These are phyloP conservation scores for Gallinago stenura DNA, from an alignment of 2,797 vertebrate genomes.

Conservation along the genomic window DNA sequence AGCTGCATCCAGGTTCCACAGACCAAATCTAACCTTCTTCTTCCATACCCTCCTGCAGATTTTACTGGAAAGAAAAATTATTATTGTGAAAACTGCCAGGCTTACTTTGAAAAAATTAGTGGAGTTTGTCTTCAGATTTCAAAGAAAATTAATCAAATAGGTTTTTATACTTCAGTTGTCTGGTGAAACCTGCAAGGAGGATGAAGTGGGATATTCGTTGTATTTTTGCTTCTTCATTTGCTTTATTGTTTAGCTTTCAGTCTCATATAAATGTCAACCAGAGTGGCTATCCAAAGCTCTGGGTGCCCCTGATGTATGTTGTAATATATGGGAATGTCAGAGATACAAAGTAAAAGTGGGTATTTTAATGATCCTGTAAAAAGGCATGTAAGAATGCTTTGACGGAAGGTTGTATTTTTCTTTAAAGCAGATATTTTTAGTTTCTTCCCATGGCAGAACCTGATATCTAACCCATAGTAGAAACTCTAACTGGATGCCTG, in stretches of 20 bases:
- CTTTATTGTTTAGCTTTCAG: slow-evolving; percentile 6
- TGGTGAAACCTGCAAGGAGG: not conserved
- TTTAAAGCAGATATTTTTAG: not conserved
- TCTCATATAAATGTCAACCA: not conserved
- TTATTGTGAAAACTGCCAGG: not conserved
- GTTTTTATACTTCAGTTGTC: not conserved
- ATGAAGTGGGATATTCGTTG: not conserved
- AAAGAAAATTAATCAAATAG: not conserved
- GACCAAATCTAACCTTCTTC: not conserved
- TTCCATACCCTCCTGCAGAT: not conserved
- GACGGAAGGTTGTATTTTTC: not conserved
- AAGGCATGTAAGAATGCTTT: not conserved
- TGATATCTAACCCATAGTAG: not conserved
- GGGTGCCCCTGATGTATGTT: not conserved
- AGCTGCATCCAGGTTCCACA: not conserved
- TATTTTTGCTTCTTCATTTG: not conserved
- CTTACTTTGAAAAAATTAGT: not conserved
- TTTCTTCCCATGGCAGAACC: not conserved
- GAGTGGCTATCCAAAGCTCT: not conserved
- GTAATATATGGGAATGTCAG: not conserved
- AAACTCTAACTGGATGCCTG: not conserved
- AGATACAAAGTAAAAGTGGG: not conserved
- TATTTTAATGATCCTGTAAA: not conserved
- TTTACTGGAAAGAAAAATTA: not conserved
- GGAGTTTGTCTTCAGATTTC: slow-evolving; percentile 11